Conservation (phyloP, 2,797 vertebrate genomes). For the Acestrorhynchus altus region DNA sequence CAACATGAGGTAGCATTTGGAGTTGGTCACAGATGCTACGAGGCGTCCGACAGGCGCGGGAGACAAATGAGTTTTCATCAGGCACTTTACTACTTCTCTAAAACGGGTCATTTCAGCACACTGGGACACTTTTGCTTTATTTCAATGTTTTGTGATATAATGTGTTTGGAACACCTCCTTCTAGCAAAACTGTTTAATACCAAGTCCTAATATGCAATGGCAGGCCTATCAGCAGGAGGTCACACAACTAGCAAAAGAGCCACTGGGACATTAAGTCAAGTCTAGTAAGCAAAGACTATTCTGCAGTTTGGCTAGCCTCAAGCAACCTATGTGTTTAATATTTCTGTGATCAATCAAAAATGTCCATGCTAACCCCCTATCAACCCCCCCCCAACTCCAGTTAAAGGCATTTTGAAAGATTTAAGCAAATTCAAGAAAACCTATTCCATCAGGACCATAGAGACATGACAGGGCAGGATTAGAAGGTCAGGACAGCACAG, state of each 20-base stretch:
- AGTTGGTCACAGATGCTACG: conserved; percentile 45
- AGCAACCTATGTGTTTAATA: not conserved
- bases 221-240: conserved; percentile 46
- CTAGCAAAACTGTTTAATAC: conserved; percentile 50
- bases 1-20: conserved; percentile 26
- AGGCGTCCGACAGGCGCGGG: conserved; percentile 47
- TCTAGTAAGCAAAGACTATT: conserved; percentile 52
- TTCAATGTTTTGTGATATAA: conserved; percentile 54
- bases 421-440: not conserved
- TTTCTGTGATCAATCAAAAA: not conserved
- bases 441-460: conserved; percentile 14
- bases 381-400: not conserved
- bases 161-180: conserved; percentile 52
- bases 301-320: conserved; percentile 26
- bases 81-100: conserved; percentile 63
- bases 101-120: conserved; percentile 66
- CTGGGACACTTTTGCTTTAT: conserved; percentile 51
- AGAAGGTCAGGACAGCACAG: conserved; percentile 64
- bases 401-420: not conserved
- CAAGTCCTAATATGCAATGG: conserved; percentile 51
- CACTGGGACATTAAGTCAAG: conserved; percentile 42
- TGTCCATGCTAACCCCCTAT: not conserved
- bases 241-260: not conserved
- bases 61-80: conserved; percentile 68
- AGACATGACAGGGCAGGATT: conserved; percentile 50